These are phyloP conservation scores for Oithona nana DNA, from an alignment of 2,888 invertebrate genomes.

Conservation along the genomic window DNA sequence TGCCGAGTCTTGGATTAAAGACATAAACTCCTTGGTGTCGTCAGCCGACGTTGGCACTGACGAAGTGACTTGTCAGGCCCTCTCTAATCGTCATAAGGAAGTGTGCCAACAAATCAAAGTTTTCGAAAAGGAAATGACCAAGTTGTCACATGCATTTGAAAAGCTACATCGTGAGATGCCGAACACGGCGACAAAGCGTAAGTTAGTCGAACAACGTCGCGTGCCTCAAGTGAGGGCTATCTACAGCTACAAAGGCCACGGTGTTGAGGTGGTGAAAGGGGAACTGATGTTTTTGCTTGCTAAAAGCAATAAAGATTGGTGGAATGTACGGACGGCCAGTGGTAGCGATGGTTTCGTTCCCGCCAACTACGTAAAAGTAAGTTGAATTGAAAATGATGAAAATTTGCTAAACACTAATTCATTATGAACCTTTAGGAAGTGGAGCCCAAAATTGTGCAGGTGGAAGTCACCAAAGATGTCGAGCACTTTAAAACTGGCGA, in stretches of 20 bases:
- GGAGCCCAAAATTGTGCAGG: constrained; percentile 1
- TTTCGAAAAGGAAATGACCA: constrained; percentile 63
- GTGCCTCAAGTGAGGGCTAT: constrained; percentile 59
- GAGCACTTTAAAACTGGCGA: not conserved
- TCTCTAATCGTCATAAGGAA: constrained; percentile 65
- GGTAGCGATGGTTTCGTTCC: constrained; percentile 92
- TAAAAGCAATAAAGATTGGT: constrained; percentile 95
- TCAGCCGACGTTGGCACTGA: constrained; percentile 80
- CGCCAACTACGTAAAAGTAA: constrained; percentile 83
- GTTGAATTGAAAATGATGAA: no score
- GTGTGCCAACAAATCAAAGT: constrained; percentile 72
- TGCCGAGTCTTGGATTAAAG: constrained; percentile 90
- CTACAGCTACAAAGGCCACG: constrained; percentile 80
- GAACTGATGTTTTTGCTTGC: constrained; percentile 80
- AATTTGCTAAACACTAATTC: no score
- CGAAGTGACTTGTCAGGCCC: constrained; percentile 71
- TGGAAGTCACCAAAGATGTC: not conserved
- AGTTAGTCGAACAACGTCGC: constrained; percentile 60
- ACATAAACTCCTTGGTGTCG: constrained; percentile 73
- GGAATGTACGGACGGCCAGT: constrained; percentile 85
- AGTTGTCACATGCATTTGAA: constrained; percentile 58
- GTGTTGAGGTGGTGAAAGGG: constrained; percentile 74
- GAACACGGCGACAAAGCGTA: constrained; percentile 47
- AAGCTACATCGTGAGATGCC: constrained; percentile 37
- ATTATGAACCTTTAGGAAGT: no score